phyloP scores from a whole-genome alignment of 1,140 invertebrate genomes.

The Drosophila asahinai region DNA sequence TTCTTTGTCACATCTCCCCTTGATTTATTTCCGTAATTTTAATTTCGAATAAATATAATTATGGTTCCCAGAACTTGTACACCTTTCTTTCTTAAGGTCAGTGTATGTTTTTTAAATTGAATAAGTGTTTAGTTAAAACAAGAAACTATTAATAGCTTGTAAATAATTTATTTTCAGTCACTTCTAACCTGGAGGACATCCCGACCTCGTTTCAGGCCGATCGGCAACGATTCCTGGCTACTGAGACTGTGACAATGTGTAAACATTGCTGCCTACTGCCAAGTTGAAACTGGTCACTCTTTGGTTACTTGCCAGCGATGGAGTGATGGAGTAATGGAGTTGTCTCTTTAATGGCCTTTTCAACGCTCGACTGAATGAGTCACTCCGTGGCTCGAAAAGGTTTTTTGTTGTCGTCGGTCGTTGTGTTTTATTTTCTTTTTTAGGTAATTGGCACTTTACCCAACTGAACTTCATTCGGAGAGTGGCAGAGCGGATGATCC shows the following conservation, averaged over 20 bases:
- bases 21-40: too few species aligned
- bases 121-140: too few species aligned
- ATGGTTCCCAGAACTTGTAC: too few species aligned
- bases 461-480: conserved; percentile 12
- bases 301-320: conserved; percentile 8
- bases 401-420: conserved; percentile 12
- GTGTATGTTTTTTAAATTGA: too few species aligned
- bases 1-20: too few species aligned
- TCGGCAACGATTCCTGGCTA: neutral
- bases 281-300: conserved; percentile 20
- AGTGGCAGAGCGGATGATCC: neutral
- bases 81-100: too few species aligned
- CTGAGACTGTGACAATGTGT: conserved; percentile 1
- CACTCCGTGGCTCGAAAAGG: conserved; percentile 46
- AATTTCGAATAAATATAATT: too few species aligned
- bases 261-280: conserved; percentile 20
- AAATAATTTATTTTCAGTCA: neutral
- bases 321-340: conserved; percentile 8
- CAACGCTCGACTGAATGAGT: conserved; percentile 51
- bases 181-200: neutral
- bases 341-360: conserved; percentile 51
- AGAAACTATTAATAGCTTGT: too few species aligned
- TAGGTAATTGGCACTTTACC: conserved; percentile 50
- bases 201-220: neutral
- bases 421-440: conserved; percentile 19